Base-by-base conservation (phyloP, 2,797 vertebrate species). In the Alcedo quadribrachys region DNA sequence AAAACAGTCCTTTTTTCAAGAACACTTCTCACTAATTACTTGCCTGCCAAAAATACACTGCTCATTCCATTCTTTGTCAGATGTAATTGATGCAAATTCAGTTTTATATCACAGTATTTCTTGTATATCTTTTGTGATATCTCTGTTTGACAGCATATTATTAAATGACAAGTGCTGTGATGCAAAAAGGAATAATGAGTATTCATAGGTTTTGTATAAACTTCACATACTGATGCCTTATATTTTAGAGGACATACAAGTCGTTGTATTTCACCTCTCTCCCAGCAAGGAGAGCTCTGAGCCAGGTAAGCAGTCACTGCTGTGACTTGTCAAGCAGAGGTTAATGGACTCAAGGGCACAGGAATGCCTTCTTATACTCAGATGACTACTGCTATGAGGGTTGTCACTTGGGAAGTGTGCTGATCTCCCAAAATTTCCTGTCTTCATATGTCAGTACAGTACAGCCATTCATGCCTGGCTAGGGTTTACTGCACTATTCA, bases 41-140 rank as follows among this genome's bases (percentile, higher is more conserved):
- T 50, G 48, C n/a, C 62, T 81, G 54, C 55, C 81, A 90, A 90
- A 93, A 92, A 63, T 53, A 50, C 7, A 37, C 40, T 48, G 30
- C 35, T 86, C 37, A 37, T 86, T 60, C 42, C 35, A 33, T 53
- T 77, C 60, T 79, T 67, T 82, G 27, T 46, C 42, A 77, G 65
- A 74, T 57, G 22, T 33, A 79, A 89, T n/a, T 45, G 63, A 86
- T 50, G 70, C 14, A 91, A 94, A 86, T 53, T 88, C 74, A 70
- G 33, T 67, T 91, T 74, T 37, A 79, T 11, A 62, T 9, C 22
- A 6, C 84, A 81, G 48, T 73, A 79, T 79, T 84, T 79, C 53
- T 61, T 84, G 62, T 11, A 12, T 30, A 17, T 83, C 30, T 58
- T 85, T 84, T 60, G 51, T 66, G 74, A 78, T 62, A 81, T 75